phyloP scores from a whole-genome alignment of 2,888 invertebrate genomes.

The Belgica antarctica region DNA sequence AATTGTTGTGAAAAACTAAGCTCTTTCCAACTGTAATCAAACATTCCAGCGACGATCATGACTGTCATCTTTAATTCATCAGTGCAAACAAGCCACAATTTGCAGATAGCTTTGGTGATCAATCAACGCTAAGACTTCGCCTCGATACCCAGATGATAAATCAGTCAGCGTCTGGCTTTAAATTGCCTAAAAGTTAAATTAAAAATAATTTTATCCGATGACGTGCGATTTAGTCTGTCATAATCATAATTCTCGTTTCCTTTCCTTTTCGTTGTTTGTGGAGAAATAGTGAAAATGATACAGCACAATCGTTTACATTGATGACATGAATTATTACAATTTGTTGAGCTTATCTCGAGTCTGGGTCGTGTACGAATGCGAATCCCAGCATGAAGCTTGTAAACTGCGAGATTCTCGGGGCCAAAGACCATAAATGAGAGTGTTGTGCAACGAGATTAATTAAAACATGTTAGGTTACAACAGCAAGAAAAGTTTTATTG shows the following conservation, averaged over 20 bases:
- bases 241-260: background rate
- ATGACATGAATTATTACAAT: slow-evolving; percentile 27
- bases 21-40: too few relatives aligned
- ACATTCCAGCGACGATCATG: too few relatives aligned
- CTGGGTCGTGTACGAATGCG: slow-evolving; percentile 26
- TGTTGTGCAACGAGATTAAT: slow-evolving; percentile 15
- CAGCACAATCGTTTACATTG: background rate
- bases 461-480: background rate
- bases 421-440: slow-evolving; percentile 8
- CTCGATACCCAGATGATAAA: too few relatives aligned
- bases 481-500: background rate
- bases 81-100: too few relatives aligned
- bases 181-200: too few relatives aligned
- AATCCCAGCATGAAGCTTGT: background rate
- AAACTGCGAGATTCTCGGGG: slow-evolving; percentile 1
- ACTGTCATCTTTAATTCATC: too few relatives aligned
- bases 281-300: slow-evolving; percentile 13
- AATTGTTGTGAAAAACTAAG: too few relatives aligned
- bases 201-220: background rate
- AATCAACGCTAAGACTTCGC: too few relatives aligned
- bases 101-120: too few relatives aligned
- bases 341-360: slow-evolving; percentile 10
- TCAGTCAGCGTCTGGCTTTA: too few relatives aligned
- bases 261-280: background rate
- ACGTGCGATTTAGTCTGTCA: too few relatives aligned